Base-by-base conservation (phyloP, 2,797 vertebrate genomes). In the Tolypeutes matacus region DNA sequence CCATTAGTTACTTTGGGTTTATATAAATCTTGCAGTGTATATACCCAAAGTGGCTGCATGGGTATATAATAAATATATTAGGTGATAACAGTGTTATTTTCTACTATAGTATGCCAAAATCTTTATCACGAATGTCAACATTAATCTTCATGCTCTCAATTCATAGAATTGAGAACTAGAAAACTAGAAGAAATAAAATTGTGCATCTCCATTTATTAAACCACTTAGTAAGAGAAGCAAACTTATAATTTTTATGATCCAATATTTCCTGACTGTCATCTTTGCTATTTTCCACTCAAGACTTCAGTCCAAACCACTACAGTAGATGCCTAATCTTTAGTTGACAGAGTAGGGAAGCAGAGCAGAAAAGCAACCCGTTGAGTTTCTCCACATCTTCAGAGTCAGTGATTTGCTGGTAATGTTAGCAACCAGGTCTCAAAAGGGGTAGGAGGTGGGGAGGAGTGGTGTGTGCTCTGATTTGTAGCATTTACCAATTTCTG, bases 131-230 rank as follows among this genome's bases (percentile, higher is more conserved):
- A 77, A 49, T 58, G 4, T 60, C 23, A 86, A 2, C 4, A 62
- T 53, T n/a, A 95, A 36, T n/a, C 10, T 76, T 91, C 11, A 56
- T 14, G 4, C 12, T 29, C 51, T 80, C 39, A n/a, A 56, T 88
- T 89, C 11, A 36, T 78, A 39, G 39, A 39, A 39, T 39, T 39
- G 39, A 39, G 39, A 39, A 39, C 39, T 39, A 39, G 39, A 39
- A 15, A 20, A n/a, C 65, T 58, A 91, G 70, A 51, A 90, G 11
- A 89, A 94, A 72, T 85, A 5, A 67, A 88, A 49, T n/a, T 60
- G 11, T 86, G 5, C 49, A 20, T 70, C n/a, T 80, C 20, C 7
- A 53, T 56, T 94, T 51, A 77, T 49, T 11, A 69, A 60, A 42
- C 4, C 25, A 80, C 25, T 93, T 53, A 11, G 14, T 81, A 87